Evolutionary conservation across 1,140 invertebrate species (phyloP).

Genomic region (Pararge aegeria): DNA sequence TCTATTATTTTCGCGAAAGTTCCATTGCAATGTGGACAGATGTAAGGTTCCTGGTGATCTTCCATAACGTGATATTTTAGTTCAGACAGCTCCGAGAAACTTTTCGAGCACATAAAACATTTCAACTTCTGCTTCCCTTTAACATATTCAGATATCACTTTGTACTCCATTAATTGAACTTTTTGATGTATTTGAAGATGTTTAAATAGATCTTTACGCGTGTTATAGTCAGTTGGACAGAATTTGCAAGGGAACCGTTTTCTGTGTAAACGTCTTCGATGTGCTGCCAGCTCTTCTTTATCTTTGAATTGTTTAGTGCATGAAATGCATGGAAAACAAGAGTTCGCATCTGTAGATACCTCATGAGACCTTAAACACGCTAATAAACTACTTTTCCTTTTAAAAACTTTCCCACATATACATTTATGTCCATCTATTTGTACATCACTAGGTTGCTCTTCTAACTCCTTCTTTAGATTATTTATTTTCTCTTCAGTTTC

Average conservation of each 20-base stretch:
- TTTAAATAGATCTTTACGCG: constrained; percentile 63
- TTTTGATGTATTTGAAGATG: constrained; percentile 68
- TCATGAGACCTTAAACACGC: constrained; percentile 64
- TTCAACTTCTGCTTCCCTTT: constrained; percentile 60
- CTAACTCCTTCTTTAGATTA: neutral
- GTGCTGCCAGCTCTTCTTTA: constrained; percentile 53
- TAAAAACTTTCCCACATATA: constrained; percentile 60
- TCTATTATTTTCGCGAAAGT: constrained; percentile 65
- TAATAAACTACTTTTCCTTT: constrained; percentile 57
- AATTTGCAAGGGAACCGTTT: constrained; percentile 72
- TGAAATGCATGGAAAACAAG: constrained; percentile 46
- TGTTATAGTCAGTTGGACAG: constrained; percentile 66
- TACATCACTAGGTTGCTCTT: constrained; percentile 16
- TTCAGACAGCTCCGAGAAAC: constrained; percentile 53
- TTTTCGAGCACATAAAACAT: constrained; percentile 66
- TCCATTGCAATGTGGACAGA: constrained; percentile 54
- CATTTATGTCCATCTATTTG: constrained; percentile 64
- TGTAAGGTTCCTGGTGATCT: constrained; percentile 64
- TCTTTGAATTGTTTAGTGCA: constrained; percentile 59
- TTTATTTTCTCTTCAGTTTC: constrained; percentile 16
- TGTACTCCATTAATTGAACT: constrained; percentile 69
- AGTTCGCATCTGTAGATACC: constrained; percentile 34
- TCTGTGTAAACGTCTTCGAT: constrained; percentile 53
- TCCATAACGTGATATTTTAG: constrained; percentile 64
- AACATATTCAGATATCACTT: constrained; percentile 66